Percentiles rank a stretch among this genome's conserved stretches.
phyloP scores from a whole-genome alignment of 2,888 invertebrate genomes.

The Harpalus rufipes region DNA sequence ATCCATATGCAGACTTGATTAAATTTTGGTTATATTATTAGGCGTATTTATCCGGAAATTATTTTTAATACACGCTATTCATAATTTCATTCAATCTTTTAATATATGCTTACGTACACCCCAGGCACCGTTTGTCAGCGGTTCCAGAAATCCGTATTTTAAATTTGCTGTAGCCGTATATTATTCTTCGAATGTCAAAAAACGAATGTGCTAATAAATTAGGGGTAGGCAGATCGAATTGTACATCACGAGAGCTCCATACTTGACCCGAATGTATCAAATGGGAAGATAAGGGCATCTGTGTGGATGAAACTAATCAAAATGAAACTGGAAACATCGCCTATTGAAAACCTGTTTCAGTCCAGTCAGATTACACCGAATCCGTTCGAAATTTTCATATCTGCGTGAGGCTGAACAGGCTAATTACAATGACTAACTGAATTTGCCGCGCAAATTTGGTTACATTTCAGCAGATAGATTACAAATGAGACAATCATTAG shows the following conservation, averaged over 20 bases:
- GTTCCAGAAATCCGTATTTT: not conserved
- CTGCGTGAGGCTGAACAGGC: not conserved
- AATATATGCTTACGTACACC: too few relatives aligned
- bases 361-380: constrained; percentile 18
- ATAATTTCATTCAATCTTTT: too few relatives aligned
- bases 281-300: constrained; percentile 20
- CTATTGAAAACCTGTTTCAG: constrained; percentile 18
- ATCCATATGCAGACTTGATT: too few relatives aligned
- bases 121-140: too few relatives aligned
- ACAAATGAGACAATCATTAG: constrained; percentile 37
- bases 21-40: too few relatives aligned
- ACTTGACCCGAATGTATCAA: constrained; percentile 2
- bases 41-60: too few relatives aligned
- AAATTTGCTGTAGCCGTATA: not conserved
- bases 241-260: not conserved
- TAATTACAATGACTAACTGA: constrained; percentile 34
- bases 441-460: constrained; percentile 18
- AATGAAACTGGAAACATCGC: constrained; percentile 17
- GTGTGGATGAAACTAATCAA: constrained; percentile 34
- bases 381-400: constrained; percentile 26
- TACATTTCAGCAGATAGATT: constrained; percentile 37
- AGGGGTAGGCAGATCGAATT: not conserved
- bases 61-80: too few relatives aligned
- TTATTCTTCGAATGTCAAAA: not conserved
- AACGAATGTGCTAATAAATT: not conserved